Percentiles rank a stretch among this genome's conserved stretches.
phyloP scores from a whole-genome alignment of 2,113 vertebrate genomes.

The Oncorhynchus clarkii region DNA sequence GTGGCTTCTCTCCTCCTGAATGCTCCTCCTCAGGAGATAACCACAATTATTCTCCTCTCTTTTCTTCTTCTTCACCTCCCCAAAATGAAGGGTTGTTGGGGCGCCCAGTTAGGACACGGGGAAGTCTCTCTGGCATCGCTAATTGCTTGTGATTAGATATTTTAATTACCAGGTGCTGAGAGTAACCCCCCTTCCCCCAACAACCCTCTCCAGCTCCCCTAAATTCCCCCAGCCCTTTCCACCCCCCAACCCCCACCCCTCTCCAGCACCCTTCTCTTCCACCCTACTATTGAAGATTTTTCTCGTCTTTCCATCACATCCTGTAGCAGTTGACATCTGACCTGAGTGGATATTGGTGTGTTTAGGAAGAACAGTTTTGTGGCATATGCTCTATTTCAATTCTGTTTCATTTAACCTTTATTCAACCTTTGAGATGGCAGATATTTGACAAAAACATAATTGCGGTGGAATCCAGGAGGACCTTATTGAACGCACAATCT shows the following conservation, averaged over 20 bases:
- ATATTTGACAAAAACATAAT: too few species aligned
- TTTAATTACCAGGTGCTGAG: slow-evolving; percentile 89
- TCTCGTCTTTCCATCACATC: neutral
- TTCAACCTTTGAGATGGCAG: too few species aligned
- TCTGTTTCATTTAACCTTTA: too few species aligned
- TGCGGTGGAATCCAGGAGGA: too few species aligned
- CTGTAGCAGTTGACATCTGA: neutral
- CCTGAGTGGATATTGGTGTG: neutral
- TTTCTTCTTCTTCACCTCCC: slow-evolving; percentile 19
- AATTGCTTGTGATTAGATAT: slow-evolving; percentile 90
- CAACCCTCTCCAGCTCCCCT: neutral
- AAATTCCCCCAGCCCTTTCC: neutral
- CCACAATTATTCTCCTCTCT: slow-evolving; percentile 47
- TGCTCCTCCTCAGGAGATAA: slow-evolving; percentile 75
- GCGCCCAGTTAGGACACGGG: slow-evolving; percentile 58
- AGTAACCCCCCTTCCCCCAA: slow-evolving; percentile 54
- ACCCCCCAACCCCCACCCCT: neutral
- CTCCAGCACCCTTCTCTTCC: neutral
- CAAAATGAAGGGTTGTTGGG: slow-evolving; percentile 16
- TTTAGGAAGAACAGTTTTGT: neutral
- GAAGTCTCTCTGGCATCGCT: slow-evolving; percentile 70
- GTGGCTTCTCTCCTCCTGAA: slow-evolving; percentile 53
- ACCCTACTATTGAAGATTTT: neutral
- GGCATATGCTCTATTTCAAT: neutral
- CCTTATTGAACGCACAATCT: too few species aligned